Evolutionary conservation across 2,888 invertebrate genomes (phyloP).

Genomic region (Apotomis betuletana): DNA sequence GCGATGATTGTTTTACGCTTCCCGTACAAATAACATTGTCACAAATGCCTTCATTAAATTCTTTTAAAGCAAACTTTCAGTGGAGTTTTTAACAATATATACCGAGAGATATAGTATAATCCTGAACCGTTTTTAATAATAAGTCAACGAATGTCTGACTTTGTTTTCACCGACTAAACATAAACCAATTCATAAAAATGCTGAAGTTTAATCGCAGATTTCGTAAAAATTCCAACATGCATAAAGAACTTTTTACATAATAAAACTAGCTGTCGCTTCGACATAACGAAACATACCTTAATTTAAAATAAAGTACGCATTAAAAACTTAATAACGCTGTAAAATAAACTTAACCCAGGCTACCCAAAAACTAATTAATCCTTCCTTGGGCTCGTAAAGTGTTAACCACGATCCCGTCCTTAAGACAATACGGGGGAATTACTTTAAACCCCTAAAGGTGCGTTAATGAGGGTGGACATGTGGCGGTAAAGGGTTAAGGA

Average conservation of each 20-base stretch:
- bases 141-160: too few species aligned
- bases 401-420: slow-evolving; percentile 11
- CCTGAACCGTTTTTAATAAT: too few species aligned
- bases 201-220: background rate
- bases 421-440: slow-evolving; percentile 30
- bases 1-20: too few species aligned
- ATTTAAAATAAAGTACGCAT: background rate
- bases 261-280: background rate
- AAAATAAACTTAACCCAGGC: slow-evolving; percentile 11
- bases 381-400: slow-evolving; percentile 15
- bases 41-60: too few species aligned
- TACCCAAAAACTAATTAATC: slow-evolving; percentile 19
- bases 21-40: too few species aligned
- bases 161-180: too few species aligned
- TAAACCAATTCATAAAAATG: background rate
- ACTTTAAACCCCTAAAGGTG: slow-evolving; percentile 35
- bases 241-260: background rate
- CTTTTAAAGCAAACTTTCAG: too few species aligned
- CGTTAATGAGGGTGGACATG: slow-evolving; percentile 30
- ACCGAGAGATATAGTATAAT: too few species aligned
- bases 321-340: slow-evolving; percentile 4
- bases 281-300: background rate
- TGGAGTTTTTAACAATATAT: too few species aligned
- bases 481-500: slow-evolving; percentile 11
- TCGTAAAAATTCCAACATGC: background rate